phyloP scores from a whole-genome alignment of 2,888 invertebrate species.

The Parnassius mnemosyne region DNA sequence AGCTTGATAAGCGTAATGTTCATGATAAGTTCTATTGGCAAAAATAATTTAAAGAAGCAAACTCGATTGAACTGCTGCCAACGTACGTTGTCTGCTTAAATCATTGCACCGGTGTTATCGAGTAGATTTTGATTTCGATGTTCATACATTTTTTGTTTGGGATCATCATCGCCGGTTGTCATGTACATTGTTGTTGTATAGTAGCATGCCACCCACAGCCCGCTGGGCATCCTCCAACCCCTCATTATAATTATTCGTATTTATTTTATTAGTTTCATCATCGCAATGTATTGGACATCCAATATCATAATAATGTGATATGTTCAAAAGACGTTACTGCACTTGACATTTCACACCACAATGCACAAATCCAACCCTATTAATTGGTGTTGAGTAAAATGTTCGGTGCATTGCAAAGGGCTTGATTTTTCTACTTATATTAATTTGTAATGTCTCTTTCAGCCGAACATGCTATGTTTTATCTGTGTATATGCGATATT shows the following conservation, averaged over 20 bases:
- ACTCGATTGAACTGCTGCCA: constrained; percentile 63
- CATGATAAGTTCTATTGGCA: neutral
- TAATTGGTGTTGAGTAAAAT: constrained; percentile 42
- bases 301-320: constrained; percentile 49
- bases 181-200: constrained; percentile 61
- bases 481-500: constrained; percentile 65
- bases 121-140: constrained; percentile 69
- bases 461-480: constrained; percentile 68
- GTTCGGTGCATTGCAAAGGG: constrained; percentile 45
- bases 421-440: constrained; percentile 51
- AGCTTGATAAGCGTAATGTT: constrained; percentile 42
- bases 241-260: constrained; percentile 66
- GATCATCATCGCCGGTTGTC: constrained; percentile 61
- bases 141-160: constrained; percentile 58
- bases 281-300: constrained; percentile 51
- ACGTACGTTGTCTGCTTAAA: constrained; percentile 63
- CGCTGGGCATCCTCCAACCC: constrained; percentile 82
- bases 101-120: constrained; percentile 73
- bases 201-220: constrained; percentile 78
- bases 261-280: constrained; percentile 68
- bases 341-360: constrained; percentile 56
- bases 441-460: constrained; percentile 65
- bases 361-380: constrained; percentile 42
- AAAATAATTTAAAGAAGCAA: constrained; percentile 26
- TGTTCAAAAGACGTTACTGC: constrained; percentile 57